Evolutionary conservation across 2,113 vertebrate species (phyloP), one percentile per base, ranked within the genome.

Genomic region (Glaucidium brasilianum): DNA sequence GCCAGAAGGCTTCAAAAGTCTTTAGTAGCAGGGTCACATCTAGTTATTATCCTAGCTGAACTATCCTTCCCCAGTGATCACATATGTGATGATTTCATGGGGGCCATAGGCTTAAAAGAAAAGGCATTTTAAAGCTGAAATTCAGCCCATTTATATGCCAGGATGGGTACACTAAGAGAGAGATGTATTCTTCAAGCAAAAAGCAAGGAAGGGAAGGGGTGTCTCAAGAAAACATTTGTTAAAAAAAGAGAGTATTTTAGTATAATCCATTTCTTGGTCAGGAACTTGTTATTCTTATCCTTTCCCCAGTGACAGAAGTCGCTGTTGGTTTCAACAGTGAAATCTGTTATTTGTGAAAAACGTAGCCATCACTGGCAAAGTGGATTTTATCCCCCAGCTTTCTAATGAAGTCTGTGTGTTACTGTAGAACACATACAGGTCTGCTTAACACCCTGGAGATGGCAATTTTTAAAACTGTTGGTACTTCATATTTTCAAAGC

Each of bases 391-490:
- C 50, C 66, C 59, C 15, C 45, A 49, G 62, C 71, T 92, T 78
- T 72, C 53, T 59, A 12, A 34, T 82, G 66, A 73, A 91, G 67
- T 41, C 41, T n/a, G 11, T 32, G 26, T 88, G 41, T 76, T 73
- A 41, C 59, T 30, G 58, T 63, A 41, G 67, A 78, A 39, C 1
- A 2, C 52, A 7, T 20, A 39, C 1, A 3, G 62, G 29, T 78
- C 86, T 91, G 27, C 86, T 76, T 82, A 90, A 80, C 77, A 79
- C 84, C 87, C 74, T 55, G 71, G 82, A 85, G 89, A 83, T 74
- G 45, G 45, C 88, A 83, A 95, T 96, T 94, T 92, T 85, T 60
- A 69, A 92, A 95, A 52, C 89, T 74, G 84, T 80, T 91, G 58
- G 91, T 79, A 63, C 84, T 77, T 85, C 10, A 3, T 58, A 22